A percentile compares a stretch with the other conserved stretches of the same genome.
Evolutionary conservation across 2,888 invertebrate genomes (phyloP).

Genomic region (Pandemis corylana): DNA sequence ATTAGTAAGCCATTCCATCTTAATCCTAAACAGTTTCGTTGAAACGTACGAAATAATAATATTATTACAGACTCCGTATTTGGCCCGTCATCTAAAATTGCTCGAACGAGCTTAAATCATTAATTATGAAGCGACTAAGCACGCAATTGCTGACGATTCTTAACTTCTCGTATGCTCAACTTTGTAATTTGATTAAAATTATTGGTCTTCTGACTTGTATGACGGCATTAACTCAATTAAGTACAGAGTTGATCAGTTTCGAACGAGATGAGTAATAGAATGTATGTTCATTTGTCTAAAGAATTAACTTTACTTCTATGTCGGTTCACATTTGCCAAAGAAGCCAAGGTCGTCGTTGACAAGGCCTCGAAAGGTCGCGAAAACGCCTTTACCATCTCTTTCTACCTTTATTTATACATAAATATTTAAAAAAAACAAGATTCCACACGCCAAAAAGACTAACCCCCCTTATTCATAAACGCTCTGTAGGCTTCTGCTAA

Average conservation of each 20-base stretch:
- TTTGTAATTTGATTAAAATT: slow-evolving; percentile 33
- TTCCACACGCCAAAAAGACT: no score
- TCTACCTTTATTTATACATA: no score
- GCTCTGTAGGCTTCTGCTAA: no score
- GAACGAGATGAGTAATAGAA: neutral
- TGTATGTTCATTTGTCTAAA: neutral
- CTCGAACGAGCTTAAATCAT: slow-evolving; percentile 17
- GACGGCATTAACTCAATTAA: slow-evolving; percentile 4
- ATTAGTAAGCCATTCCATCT: neutral
- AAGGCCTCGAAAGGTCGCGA: no score
- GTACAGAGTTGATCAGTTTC: neutral
- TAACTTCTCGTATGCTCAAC: slow-evolving; percentile 28
- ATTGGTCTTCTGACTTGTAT: slow-evolving; percentile 15
- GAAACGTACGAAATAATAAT: slow-evolving; percentile 5
- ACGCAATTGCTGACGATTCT: slow-evolving; percentile 33
- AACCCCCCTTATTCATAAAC: no score
- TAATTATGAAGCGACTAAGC: slow-evolving; percentile 29
- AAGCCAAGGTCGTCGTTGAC: no score
- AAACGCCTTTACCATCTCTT: no score
- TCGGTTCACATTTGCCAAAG: no score
- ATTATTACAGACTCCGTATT: slow-evolving; percentile 17
- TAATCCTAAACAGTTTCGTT: neutral
- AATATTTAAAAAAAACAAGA: no score
- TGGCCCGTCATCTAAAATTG: slow-evolving; percentile 7
- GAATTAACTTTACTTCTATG: no score